Evolutionary conservation across 1,140 invertebrate species (phyloP), one percentile per base, ranked within the genome.

Genomic region (Lordiphosa mommai): DNA sequence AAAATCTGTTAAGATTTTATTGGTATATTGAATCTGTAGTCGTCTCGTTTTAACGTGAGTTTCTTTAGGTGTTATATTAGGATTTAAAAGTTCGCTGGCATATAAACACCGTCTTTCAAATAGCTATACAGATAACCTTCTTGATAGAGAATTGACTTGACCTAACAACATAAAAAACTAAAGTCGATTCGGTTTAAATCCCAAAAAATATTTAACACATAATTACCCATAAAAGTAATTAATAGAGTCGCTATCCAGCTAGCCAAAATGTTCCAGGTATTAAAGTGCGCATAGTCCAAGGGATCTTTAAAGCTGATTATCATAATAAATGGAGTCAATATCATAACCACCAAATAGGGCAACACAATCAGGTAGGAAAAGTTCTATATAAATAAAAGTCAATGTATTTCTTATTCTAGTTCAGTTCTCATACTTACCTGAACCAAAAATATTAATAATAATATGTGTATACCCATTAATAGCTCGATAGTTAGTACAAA

Each of bases 401-500:
- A 23, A 5, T 1, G 4, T 6, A 6, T 6, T 5, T 5, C 5
- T 23, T 6, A 23, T 23, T 5, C 3, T 0, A 23, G 5, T 23
- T 23, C 6, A n/a, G n/a, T 6, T 4, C 17, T 20, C 1, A 6
- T 23, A 46, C 13, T 29, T 16, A 73, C 71, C 33, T 36, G 7
- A 0, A 27, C 14, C 8, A 40, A 1, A 9, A 9, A 4, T 1
- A 13, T 3, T 2, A 72, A 9, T 4, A 48, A 1, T 1, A 36
- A 6, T 1, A 58, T 12, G 14, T 73, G 63, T 0, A 36, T 10
- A 5, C 17, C 2, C 14, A 67, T 6, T 6, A 68, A 0, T 0
- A 59, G 2, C 32, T 72, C 69, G 0, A 64, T 37, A 10, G 63
- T 34, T 12, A 52, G 17, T 4, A 68, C 7, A 4, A 72, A 56